Evolutionary conservation across 2,113 vertebrate genomes (phyloP).

Genomic region (Poeciliopsis turrubarensis): DNA sequence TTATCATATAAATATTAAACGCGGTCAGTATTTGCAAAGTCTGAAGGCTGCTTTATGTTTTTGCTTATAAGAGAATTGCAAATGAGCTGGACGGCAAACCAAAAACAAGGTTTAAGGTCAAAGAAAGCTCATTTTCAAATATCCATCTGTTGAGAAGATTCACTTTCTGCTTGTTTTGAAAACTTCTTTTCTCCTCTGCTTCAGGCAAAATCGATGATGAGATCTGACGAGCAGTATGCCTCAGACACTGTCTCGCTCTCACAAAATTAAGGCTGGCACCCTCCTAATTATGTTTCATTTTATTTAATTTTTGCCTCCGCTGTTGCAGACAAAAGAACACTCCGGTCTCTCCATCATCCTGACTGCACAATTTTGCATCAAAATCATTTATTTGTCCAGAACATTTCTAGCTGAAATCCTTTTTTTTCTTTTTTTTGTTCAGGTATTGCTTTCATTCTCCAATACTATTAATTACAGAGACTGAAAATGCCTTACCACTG

Average conservation of each 20-base stretch:
- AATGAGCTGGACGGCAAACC: neutral
- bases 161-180: neutral
- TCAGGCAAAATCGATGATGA: neutral
- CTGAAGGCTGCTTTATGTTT: neutral
- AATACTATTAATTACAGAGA: neutral
- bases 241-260: too few relatives aligned
- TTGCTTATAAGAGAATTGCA: neutral
- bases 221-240: neutral
- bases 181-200: neutral
- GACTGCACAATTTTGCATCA: conserved; percentile 29
- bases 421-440: neutral
- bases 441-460: neutral
- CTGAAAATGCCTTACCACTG: neutral
- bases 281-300: neutral
- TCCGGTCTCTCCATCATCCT: conserved; percentile 28
- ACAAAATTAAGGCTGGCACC: conserved; percentile 8
- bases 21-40: too few relatives aligned
- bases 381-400: conserved; percentile 7
- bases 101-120: neutral
- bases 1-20: neutral
- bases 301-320: conserved; percentile 8
- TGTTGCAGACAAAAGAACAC: conserved; percentile 13
- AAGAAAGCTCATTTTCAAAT: neutral
- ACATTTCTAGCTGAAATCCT: conserved; percentile 43
- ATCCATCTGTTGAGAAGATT: neutral